Base-by-base conservation (phyloP, 92 coral and sea anemone species). In the Muricea muricata region DNA sequence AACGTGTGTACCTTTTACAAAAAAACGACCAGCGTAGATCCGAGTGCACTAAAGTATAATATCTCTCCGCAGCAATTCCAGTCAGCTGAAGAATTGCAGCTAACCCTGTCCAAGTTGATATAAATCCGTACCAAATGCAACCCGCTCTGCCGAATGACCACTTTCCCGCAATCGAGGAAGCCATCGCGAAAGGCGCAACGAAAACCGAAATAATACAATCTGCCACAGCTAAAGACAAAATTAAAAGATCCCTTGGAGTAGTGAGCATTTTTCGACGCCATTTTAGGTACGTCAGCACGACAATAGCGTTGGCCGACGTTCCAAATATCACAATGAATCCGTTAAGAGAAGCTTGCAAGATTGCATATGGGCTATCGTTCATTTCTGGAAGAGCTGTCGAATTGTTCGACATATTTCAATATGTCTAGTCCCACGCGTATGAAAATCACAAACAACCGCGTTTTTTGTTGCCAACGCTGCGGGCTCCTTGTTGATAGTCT, bases 11-110 rank as follows among this genome's bases (percentile, higher is more conserved):
- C 35, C 52, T 52, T 31, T 74, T 80, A 6, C 79, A n/a, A 21
- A 80, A 20, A n/a, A 46, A 54, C 13, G 41, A 52, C 65, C 65
- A 57, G 8, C 65, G 65, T 11, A 24, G 45, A 6, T 74, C 48
- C 12, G 84, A 40, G 35, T 35, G 18, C 6, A 29, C 75, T 4
- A 92, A 52, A 0, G 89, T 61, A 17, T 65, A 42, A 46, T 73
- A 84, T 55, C 90, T 66, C 40, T 91, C 92, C 1, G 75, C 84
- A 1, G 97, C 86, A 46, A 93, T 57, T 17, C 87, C 92, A 0
- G 97, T 73, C 20, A 87, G 88, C 26, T 91, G 94, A 0, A 89
- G 42, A 76, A 93, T 91, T 18, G 90, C 56, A 6, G 90, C 60
- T 4, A 83, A 31, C 1, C 94, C 93, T 24, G 76, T 87, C 33